A percentile compares a stretch with the other conserved stretches of the same genome.
Conservation (phyloP, 2,797 vertebrate genomes). For the Fistularia tabacaria region DNA sequence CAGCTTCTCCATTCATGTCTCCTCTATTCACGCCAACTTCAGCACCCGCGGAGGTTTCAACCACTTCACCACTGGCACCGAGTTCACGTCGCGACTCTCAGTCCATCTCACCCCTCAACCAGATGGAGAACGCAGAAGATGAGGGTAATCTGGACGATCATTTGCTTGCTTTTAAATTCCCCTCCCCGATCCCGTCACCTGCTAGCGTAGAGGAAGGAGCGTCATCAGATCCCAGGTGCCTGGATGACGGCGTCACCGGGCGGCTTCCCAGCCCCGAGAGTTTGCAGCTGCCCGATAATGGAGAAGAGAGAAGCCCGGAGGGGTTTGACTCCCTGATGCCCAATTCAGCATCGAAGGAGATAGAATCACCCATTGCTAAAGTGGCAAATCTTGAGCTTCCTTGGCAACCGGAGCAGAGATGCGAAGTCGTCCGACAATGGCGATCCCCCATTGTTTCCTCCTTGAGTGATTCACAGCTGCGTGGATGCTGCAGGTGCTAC, state of each 20-base stretch:
- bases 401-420: slow-evolving; percentile 2
- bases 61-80: not conserved
- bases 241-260: slow-evolving; percentile 7
- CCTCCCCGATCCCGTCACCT: slow-evolving; percentile 28
- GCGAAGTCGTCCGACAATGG: slow-evolving; percentile 20
- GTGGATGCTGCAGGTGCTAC: slow-evolving; percentile 58
- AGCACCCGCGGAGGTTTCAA: slow-evolving; percentile 1
- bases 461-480: slow-evolving; percentile 82
- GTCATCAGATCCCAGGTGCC: slow-evolving; percentile 10
- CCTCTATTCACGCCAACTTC: slow-evolving; percentile 39
- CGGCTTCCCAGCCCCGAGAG: slow-evolving; percentile 3
- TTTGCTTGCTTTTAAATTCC: slow-evolving; percentile 41
- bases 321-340: not conserved
- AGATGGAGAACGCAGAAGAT: slow-evolving; percentile 20
- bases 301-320: not conserved
- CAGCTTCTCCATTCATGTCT: slow-evolving; percentile 42
- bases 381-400: slow-evolving; percentile 26
- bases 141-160: slow-evolving; percentile 42
- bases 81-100: not conserved
- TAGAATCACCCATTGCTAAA: slow-evolving; percentile 25
- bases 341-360: slow-evolving; percentile 5
- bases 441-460: slow-evolving; percentile 78
- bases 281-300: not conserved
- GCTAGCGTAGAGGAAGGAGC: slow-evolving; percentile 37
- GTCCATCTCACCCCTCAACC: slow-evolving; percentile 6